phyloP scores from a whole-genome alignment of 2,113 vertebrate species.

The Leptobrachium ailaonicum region DNA sequence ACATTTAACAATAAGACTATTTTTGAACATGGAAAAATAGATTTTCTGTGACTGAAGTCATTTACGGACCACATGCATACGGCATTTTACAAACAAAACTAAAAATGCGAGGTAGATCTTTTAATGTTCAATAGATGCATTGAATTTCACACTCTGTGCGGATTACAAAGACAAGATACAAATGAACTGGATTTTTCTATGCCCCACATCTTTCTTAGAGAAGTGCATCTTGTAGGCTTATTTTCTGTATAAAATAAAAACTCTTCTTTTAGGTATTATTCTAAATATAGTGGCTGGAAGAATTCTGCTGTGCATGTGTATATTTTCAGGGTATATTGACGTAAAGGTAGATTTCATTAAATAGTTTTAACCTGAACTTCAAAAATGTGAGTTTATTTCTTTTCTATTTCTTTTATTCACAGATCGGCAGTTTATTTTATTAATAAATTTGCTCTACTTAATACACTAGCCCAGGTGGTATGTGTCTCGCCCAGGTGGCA shows the following conservation, averaged over 20 bases:
- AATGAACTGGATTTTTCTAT: background rate
- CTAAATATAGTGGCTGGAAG: too few relatives aligned
- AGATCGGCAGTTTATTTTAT: too few relatives aligned
- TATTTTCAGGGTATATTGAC: too few relatives aligned
- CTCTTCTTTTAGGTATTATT: too few relatives aligned
- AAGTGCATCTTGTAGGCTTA: background rate
- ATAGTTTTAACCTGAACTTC: too few relatives aligned
- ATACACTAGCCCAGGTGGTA: too few relatives aligned
- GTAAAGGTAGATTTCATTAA: too few relatives aligned
- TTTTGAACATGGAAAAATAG: constrained; percentile 51
- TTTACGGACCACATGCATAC: constrained; percentile 5
- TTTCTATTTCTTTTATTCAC: too few relatives aligned
- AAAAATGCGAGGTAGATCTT: constrained; percentile 15
- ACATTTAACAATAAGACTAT: constrained; percentile 49
- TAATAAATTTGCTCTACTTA: too few relatives aligned
- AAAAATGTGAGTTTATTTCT: too few relatives aligned
- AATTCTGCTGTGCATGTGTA: too few relatives aligned
- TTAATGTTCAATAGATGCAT: background rate
- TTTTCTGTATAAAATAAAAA: background rate
- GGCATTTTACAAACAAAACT: background rate
- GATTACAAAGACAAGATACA: background rate
- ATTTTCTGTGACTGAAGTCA: constrained; percentile 51
- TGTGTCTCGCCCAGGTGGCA: too few relatives aligned
- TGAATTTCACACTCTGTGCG: background rate
- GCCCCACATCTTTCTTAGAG: background rate